Conservation (phyloP, 2,113 vertebrate species). For the Cochlearius cochlearius region DNA sequence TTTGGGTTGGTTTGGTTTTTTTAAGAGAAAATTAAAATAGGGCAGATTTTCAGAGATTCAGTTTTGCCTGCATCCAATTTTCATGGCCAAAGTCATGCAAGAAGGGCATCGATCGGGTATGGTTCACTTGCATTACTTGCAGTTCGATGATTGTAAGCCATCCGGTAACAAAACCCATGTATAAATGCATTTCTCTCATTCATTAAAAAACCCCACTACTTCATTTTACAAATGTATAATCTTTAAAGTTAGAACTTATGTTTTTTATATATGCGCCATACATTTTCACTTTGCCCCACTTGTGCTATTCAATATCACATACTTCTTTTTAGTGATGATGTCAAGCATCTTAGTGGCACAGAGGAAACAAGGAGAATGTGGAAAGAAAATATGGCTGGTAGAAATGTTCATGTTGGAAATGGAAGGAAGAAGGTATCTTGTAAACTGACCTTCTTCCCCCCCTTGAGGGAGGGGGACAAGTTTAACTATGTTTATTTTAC, state of each 20-base stretch:
- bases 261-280: not conserved
- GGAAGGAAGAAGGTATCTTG: not conserved
- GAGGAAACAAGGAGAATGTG: not conserved
- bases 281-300: not conserved
- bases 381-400: not conserved
- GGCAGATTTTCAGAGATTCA: not conserved
- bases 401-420: not conserved
- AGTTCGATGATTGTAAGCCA: not conserved
- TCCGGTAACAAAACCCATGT: not conserved
- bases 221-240: not conserved
- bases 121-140: not conserved
- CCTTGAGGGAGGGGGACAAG: not conserved
- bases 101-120: not conserved
- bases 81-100: not conserved
- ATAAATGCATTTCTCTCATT: not conserved
- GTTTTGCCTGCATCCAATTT: not conserved
- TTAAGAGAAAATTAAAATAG: not conserved
- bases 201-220: not conserved
- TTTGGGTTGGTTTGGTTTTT: constrained; percentile 15
- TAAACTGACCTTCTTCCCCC: not conserved
- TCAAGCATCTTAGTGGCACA: not conserved
- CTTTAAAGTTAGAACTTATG: not conserved
- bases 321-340: not conserved
- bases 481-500: not conserved
- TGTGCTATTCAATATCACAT: not conserved